Evolutionary conservation across 1,140 invertebrate genomes (phyloP), one percentile per base, ranked within the genome.

Genomic region (Colletes gigas): DNA sequence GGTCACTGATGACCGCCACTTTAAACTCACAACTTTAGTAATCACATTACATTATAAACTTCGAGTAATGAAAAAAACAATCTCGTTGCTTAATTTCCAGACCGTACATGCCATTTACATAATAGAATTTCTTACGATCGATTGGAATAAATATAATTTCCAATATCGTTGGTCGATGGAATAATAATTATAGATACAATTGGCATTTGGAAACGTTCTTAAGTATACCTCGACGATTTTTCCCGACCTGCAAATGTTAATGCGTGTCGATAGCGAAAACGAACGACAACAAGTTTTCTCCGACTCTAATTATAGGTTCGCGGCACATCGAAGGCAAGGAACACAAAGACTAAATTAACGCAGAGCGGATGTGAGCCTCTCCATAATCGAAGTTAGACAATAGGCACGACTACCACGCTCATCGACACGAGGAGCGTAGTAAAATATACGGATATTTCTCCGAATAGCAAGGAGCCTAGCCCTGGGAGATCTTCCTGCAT

Each of bases 361-460:
- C 74, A 60, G 74, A 47, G 69, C 81, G 81, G 81, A 84, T 78
- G 74, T 78, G 70, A 65, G 73, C 54, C 78, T 74, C 63, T 39
- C 69, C 69, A 84, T 84, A 84, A 83, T 78, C 69, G 52, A 54
- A 84, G 47, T 52, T 78, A 82, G 69, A 78, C 80, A 84, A 84
- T 82, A 82, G 82, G 39, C 65, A 50, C n/a, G 57, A 78, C 63
- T 78, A 69, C 73, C 68, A 82, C 79, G 68, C 74, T 84, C 70
- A 47, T 62, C 69, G 73, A 54, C 66, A 73, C 63, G 50, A 67
- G n/a, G 15, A 72, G 63, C 54, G 41, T 57, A 52, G 17, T 68
- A 47, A 78, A 73, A 82, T 63, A 84, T 63, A 69, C 76, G 68
- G 54, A 63, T 57, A 63, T 73, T 78, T 82, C 63, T 78, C 44